These are phyloP conservation scores for Morpho helenor DNA, from an alignment of 2,888 invertebrate genomes.

Conservation along the genomic window DNA sequence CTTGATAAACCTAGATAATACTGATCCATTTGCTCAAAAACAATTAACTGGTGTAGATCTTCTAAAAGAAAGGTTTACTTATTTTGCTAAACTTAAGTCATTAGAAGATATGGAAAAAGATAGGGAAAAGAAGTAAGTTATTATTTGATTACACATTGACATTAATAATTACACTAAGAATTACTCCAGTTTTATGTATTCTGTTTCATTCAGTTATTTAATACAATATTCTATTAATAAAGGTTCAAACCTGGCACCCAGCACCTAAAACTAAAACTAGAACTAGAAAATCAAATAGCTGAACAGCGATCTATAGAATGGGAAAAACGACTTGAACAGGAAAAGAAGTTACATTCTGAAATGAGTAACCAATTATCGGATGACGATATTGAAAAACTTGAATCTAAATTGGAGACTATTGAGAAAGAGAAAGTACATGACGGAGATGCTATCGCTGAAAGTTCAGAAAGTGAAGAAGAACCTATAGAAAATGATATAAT, in stretches of 20 bases:
- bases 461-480: constrained; percentile 73
- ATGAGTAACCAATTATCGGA: constrained; percentile 55
- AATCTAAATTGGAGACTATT: constrained; percentile 53
- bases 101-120: constrained; percentile 73
- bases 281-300: constrained; percentile 85
- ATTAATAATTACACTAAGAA: neutral
- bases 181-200: neutral
- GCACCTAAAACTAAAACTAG: constrained; percentile 83
- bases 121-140: constrained; percentile 76
- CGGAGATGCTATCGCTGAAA: constrained; percentile 43
- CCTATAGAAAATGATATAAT: constrained; percentile 50
- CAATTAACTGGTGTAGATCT: constrained; percentile 80
- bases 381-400: constrained; percentile 66
- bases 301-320: constrained; percentile 84
- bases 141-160: neutral
- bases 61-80: constrained; percentile 85
- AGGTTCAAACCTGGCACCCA: constrained; percentile 84
- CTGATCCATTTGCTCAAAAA: constrained; percentile 36
- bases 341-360: constrained; percentile 61
- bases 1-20: constrained; percentile 59
- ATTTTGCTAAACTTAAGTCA: constrained; percentile 80
- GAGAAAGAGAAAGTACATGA: constrained; percentile 31
- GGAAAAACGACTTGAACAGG: constrained; percentile 80
- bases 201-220: neutral
- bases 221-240: neutral